Evolutionary conservation across 2,113 vertebrate genomes (phyloP).

Genomic region (Forbesichthys agassizii): DNA sequence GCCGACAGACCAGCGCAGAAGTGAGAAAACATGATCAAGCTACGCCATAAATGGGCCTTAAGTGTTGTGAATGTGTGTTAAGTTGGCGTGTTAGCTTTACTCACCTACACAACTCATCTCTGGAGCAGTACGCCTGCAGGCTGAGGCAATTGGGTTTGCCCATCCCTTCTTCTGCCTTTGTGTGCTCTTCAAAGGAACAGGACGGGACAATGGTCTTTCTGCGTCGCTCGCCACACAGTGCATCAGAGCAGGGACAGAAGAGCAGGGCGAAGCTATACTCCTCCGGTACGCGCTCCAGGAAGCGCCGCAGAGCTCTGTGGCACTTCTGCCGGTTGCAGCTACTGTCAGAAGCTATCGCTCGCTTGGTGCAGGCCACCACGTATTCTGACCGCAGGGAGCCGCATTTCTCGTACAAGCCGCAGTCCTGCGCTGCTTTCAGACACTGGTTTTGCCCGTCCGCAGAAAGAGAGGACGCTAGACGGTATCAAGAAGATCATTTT

Average conservation of each 20-base stretch:
- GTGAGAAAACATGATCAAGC: too few species aligned
- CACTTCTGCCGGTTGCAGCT: conserved; percentile 87
- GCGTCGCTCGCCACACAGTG: conserved; percentile 87
- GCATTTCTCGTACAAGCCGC: conserved; percentile 89
- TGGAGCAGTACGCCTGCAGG: conserved; percentile 82
- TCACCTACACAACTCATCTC: conserved; percentile 79
- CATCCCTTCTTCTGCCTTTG: conserved; percentile 71
- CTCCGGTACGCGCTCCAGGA: conserved; percentile 89
- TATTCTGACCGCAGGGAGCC: conserved; percentile 88
- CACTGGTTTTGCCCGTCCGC: conserved; percentile 85
- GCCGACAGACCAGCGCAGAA: too few species aligned
- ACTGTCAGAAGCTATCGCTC: conserved; percentile 63
- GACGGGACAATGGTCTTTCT: conserved; percentile 93
- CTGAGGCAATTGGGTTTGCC: conserved; percentile 87
- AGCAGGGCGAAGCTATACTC: conserved; percentile 88
- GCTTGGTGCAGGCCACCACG: conserved; percentile 84
- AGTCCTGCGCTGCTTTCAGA: conserved; percentile 87
- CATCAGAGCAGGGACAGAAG: conserved; percentile 90
- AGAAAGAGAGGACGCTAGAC: conserved; percentile 61
- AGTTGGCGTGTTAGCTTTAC: not conserved
- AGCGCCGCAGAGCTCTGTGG: conserved; percentile 84
- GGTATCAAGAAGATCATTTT: not conserved
- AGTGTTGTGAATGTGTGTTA: too few species aligned
- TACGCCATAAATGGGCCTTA: too few species aligned
- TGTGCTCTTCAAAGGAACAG: conserved; percentile 83